Evolutionary conservation across 2,797 vertebrate genomes (phyloP).

Genomic region (Gouania willdenowi): DNA sequence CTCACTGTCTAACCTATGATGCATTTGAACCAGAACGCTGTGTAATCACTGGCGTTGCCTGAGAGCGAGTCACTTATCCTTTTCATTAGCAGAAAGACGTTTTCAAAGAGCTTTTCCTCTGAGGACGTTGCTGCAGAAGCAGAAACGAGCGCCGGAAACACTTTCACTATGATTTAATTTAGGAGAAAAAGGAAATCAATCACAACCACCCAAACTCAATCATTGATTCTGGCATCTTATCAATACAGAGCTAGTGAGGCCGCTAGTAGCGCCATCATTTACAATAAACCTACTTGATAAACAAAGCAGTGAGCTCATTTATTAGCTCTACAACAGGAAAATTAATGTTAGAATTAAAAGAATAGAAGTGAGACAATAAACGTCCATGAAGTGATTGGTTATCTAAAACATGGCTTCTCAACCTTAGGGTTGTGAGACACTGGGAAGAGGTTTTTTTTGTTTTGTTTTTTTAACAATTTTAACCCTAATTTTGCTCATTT

Average conservation of each 20-base stretch:
- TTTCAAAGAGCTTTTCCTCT: neutral
- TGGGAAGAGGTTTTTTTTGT: too few relatives aligned
- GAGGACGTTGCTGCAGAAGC: slow-evolving; percentile 6
- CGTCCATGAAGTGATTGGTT: too few relatives aligned
- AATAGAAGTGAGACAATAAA: too few relatives aligned
- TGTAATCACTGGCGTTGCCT: slow-evolving; percentile 26
- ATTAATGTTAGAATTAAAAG: too few relatives aligned
- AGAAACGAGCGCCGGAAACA: slow-evolving; percentile 10
- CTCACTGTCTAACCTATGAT: slow-evolving; percentile 29
- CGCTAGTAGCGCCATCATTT: slow-evolving; percentile 36
- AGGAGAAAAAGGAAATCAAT: slow-evolving; percentile 27
- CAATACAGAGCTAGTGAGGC: slow-evolving; percentile 33
- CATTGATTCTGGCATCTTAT: slow-evolving; percentile 32
- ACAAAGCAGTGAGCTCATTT: too few relatives aligned
- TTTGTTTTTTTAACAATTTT: too few relatives aligned
- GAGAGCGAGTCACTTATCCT: slow-evolving; percentile 24
- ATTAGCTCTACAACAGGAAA: too few relatives aligned
- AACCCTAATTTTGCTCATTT: too few relatives aligned
- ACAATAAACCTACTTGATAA: slow-evolving; percentile 6
- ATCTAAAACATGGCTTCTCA: too few relatives aligned
- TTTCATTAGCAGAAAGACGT: slow-evolving; percentile 6
- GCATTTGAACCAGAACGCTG: slow-evolving; percentile 12
- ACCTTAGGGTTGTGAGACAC: too few relatives aligned
- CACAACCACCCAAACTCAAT: slow-evolving; percentile 22
- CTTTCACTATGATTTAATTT: slow-evolving; percentile 22